Percentiles rank a stretch among this genome's conserved stretches.
These are phyloP conservation scores for Circaetus gallicus DNA, from an alignment of 2,113 vertebrate genomes.

Conservation along the genomic window DNA sequence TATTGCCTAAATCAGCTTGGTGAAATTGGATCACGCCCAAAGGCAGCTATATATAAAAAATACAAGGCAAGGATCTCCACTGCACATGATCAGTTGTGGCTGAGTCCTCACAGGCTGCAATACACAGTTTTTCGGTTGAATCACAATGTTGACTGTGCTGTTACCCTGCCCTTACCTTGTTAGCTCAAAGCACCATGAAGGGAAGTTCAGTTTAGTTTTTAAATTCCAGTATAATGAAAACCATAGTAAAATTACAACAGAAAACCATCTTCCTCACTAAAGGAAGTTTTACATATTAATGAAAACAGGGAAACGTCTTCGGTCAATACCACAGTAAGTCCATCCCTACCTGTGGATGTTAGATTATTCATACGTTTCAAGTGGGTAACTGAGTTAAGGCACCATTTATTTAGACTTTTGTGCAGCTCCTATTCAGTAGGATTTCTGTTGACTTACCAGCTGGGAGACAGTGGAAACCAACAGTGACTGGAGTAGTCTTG, in stretches of 20 bases:
- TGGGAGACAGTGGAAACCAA: conserved; percentile 76
- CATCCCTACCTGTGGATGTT: neutral
- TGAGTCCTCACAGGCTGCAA: neutral
- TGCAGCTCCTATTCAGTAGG: neutral
- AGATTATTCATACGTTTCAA: neutral
- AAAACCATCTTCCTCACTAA: neutral
- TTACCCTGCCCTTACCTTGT: neutral
- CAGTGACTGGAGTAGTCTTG: conserved; percentile 49
- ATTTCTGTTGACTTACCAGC: conserved; percentile 57
- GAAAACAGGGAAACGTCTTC: neutral
- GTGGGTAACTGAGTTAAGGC: neutral
- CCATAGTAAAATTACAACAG: neutral
- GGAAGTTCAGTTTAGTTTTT: neutral
- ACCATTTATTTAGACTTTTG: neutral
- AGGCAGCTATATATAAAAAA: neutral
- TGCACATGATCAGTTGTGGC: too few species aligned
- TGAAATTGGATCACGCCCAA: neutral
- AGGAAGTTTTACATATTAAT: neutral
- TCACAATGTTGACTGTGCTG: neutral
- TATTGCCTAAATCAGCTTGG: neutral
- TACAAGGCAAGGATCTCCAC: neutral
- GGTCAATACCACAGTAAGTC: neutral
- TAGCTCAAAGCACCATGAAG: neutral
- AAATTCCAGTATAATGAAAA: neutral
- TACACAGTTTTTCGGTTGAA: neutral